Percentiles rank a stretch among this genome's conserved stretches.
Conservation (phyloP, 2,113 vertebrate genomes). For the Columbina picui region DNA sequence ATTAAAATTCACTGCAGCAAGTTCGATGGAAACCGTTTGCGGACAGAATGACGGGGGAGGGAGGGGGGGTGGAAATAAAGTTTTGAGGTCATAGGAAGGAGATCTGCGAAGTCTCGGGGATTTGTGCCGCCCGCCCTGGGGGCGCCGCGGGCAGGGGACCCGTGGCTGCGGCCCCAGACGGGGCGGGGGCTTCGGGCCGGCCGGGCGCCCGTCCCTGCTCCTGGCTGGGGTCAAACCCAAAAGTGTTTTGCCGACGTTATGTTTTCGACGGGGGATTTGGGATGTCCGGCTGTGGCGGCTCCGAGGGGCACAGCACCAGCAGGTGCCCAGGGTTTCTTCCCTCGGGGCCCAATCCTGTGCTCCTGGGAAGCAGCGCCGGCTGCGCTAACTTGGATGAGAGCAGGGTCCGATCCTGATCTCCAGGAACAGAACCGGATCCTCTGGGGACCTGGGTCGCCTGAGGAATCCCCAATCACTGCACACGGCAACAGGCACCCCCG, state of each 20-base stretch:
- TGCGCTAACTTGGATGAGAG: neutral
- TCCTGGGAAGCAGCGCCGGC: neutral
- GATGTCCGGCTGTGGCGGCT: neutral
- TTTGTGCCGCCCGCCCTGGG: neutral
- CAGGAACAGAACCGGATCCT: neutral
- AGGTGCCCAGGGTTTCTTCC: neutral
- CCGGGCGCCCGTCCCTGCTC: accelerated
- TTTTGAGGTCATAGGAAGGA: no score
- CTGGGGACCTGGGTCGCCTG: neutral
- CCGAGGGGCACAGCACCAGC: neutral
- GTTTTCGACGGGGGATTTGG: neutral
- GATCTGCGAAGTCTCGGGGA: neutral
- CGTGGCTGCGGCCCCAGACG: neutral
- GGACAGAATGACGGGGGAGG: neutral
- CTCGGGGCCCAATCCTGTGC: neutral
- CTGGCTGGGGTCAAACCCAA: neutral
- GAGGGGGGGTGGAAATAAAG: no score
- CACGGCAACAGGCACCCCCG: no score
- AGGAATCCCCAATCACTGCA: neutral
- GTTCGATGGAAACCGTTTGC: neutral
- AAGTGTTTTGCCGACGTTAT: neutral
- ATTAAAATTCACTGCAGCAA: neutral
- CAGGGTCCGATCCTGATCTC: neutral
- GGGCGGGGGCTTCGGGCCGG: neutral
- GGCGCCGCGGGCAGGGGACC: neutral